Base-by-base conservation (phyloP, 2,797 vertebrate genomes). In the Sebastes matsubarae region DNA sequence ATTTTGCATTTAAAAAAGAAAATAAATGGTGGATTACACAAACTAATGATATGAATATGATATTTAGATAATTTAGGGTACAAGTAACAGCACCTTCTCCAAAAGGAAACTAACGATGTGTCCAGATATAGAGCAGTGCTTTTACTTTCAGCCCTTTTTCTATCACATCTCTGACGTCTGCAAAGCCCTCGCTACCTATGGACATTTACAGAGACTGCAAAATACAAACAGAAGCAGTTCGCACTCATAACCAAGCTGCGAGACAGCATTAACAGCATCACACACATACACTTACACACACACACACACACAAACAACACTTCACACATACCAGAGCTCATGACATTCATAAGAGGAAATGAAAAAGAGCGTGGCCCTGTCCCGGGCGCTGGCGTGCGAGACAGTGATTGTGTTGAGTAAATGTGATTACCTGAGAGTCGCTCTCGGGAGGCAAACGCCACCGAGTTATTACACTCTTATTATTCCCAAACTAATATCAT, bases 401-500 rank as follows among this genome's bases (percentile, higher is more conserved):
- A 80, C 86, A 68, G 79, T 87, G 90, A 93, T 88, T 91, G 91
- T 92, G 89, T 89, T 72, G 90, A 85, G 79, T 89, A 90, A 92
- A 89, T 90, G 88, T 85, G 89, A 94, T 93, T 94, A 93, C 90
- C 88, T 87, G 81, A 80, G 70, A 92, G 77, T 82, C 84, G 75
- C 64, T 90, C 85, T 88, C 81, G 74, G 77, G 86, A 91, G 89
- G 80, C 80, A 88, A 90, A 89, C 69, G 60, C 77, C 85, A 85
- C 69, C 16, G 4, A 89, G 88, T 93, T 94, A 94, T 94, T 92
- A 91, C 80, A 89, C 74, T 91, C 29, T 20, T 88, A 90, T 93
- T 92, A 93, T 90, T 94, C 84, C 86, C 88, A 92, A 91, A 93
- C 91, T 91, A 94, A 93, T 93, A 93, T 93, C 83, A 82, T 52